Conservation (phyloP, 2,113 vertebrate species). For the Trichechus manatus region DNA sequence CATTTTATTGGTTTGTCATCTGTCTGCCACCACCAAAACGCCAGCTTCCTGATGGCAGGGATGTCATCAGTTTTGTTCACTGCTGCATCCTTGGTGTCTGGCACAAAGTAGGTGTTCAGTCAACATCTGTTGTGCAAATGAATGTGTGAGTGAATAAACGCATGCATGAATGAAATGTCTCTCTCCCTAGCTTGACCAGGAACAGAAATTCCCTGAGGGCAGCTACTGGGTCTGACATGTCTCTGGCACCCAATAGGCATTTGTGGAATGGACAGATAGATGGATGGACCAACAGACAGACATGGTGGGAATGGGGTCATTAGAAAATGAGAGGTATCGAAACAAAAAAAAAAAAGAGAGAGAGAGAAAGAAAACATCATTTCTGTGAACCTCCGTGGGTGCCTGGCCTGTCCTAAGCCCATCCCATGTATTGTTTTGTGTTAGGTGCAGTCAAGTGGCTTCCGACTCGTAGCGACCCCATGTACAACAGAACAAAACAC, state of each 20-base stretch:
- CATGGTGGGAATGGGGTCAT: accelerated
- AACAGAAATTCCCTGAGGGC: not conserved
- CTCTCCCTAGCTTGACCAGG: not conserved
- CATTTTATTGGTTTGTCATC: accelerated
- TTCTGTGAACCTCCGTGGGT: not conserved
- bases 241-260: not conserved
- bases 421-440: not conserved
- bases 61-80: not conserved
- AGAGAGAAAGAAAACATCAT: not conserved
- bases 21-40: accelerated
- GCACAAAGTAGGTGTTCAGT: not conserved
- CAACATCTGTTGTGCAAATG: not conserved
- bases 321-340: not conserved
- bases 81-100: not conserved
- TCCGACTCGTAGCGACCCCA: too few species aligned
- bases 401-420: not conserved
- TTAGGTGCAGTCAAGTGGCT: too few species aligned
- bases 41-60: accelerated
- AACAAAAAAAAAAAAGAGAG: not conserved
- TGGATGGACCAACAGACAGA: not conserved
- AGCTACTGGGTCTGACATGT: accelerated
- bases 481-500: too few species aligned
- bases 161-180: accelerated
- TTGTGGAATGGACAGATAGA: not conserved
- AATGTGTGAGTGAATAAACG: not conserved